Evolutionary conservation across 2,797 vertebrate species (phyloP), one percentile per base, ranked within the genome.

Genomic region (Pelodytes ibericus): DNA sequence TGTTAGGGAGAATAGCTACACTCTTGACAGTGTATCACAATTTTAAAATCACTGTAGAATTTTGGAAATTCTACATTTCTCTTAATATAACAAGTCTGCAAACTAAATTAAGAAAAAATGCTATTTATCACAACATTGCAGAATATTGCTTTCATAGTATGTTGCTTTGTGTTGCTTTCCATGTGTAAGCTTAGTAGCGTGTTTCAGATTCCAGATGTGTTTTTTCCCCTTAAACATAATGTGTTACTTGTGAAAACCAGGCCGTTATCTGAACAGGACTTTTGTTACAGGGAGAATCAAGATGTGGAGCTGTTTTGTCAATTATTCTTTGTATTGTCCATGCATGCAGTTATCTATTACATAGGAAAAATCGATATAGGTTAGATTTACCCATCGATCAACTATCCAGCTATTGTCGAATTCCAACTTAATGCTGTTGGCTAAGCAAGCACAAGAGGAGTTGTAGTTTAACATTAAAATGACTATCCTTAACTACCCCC

Each of bases 111-210:
- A 22, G 7, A 13, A 53, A 39, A 22, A 33, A 9, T 20, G n/a
- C 60, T 39, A 73, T 83, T 80, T 72, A 67, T 71, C 72, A 22
- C 5, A 27, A 70, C 2, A 4, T 5, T 81, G 33, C 51, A 80
- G 25, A 77, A 81, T 27, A 30, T 31, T 60, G 49, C 81, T 78
- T 80, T 72, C 24, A 68, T 60, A 69, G 41, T 80, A 61, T 81
- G 75, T 65, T 71, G 33, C 58, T 83, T 75, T 75, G n/a, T 80
- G 3, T 59, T 70, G 79, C 80, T 80, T 69, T 72, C 81, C 59
- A 26, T 81, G 36, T 76, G 67, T 71, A 20, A 74, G 47, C 13
- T 16, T 47, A 41, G 15, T 22, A 63, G 29, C 74, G 36, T 20
- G 72, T 24, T 56, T 26, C 58, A 62, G 57, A 69, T 56, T 76